Base-by-base conservation (phyloP, 2,888 invertebrate genomes). In the Oscheius sp. region DNA sequence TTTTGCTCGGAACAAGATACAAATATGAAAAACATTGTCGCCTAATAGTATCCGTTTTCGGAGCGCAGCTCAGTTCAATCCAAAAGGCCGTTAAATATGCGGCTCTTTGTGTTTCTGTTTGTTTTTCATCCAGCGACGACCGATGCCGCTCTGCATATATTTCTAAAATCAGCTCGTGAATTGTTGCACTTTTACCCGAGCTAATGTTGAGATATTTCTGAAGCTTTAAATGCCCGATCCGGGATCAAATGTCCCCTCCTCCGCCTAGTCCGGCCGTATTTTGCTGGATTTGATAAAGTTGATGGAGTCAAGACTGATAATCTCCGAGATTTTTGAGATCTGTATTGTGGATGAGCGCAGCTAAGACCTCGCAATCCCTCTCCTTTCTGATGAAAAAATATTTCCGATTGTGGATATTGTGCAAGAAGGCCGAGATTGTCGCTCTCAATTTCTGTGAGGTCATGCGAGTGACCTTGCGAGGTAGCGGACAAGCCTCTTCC, bases 81-180 rank as follows among this genome's bases (percentile, higher is more conserved):
- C 57, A 33, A 37, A 23, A 45, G 61, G 61, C 31, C 45, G 61
- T 61, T 61, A 61, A 61, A 61, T 61, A 61, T 61, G 61, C 61
- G 39, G 45, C 61, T 61, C 61, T 61, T 61, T 61, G 61, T 61
- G 61, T 61, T 61, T 61, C 61, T 61, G 61, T 61, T 61, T 61
- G 61, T 61, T 61, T 61, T 61, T 61, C 61, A 61, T 61, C 45
- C 45, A 29, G 39, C 61, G 61, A 61, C 61, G 42, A 42, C 42
- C 61, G 27, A 27, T 61, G 42, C 31, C 45, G 42, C 61, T 34
- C 37, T 37, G 45, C 42, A 61, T 61, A 45, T 45, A 27, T 45
- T 55, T 55, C 34, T 17, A 42, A 42, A 42, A 17, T 42, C 42
- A 42, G 4, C 42, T 42, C 42, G n/a, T 42, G 17, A 42, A 42